phyloP scores from a whole-genome alignment of 2,888 invertebrate genomes.

The Marasmarcha lunaedactyla region DNA sequence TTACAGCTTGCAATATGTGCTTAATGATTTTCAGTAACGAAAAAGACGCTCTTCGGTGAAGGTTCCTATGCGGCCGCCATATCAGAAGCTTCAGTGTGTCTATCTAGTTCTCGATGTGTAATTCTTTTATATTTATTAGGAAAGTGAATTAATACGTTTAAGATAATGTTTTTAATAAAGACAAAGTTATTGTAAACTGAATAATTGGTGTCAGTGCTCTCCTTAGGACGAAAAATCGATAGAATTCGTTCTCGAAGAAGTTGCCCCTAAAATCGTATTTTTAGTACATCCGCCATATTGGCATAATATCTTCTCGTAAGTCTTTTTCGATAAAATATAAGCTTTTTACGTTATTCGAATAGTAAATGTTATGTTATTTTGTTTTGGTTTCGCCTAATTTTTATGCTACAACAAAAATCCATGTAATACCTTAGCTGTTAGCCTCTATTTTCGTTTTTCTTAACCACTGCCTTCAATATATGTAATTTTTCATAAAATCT shows the following conservation, averaged over 20 bases:
- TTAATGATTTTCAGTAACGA: constrained; percentile 24
- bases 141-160: constrained; percentile 54
- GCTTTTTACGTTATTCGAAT: constrained; percentile 44
- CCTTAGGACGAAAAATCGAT: constrained; percentile 47
- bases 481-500: too few relatives aligned
- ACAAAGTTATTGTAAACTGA: constrained; percentile 44
- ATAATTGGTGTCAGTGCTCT: constrained; percentile 53
- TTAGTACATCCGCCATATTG: constrained; percentile 79
- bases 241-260: constrained; percentile 55
- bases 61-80: constrained; percentile 61
- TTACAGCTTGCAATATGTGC: constrained; percentile 49
- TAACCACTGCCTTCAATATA: too few relatives aligned
- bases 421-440: background rate
- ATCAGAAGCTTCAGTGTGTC: constrained; percentile 65
- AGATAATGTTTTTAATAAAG: constrained; percentile 42
- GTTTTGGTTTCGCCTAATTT: constrained; percentile 57
- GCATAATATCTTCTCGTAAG: constrained; percentile 72
- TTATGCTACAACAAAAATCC: constrained; percentile 13
- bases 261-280: constrained; percentile 66
- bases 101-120: constrained; percentile 67
- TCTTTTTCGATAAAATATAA: constrained; percentile 61
- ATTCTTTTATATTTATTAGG: constrained; percentile 58
- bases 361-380: constrained; percentile 47
- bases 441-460: background rate
- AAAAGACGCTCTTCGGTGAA: constrained; percentile 51